These are phyloP conservation scores for Cossypha niveicapilla DNA, from an alignment of 2,797 vertebrate species.

Conservation along the genomic window DNA sequence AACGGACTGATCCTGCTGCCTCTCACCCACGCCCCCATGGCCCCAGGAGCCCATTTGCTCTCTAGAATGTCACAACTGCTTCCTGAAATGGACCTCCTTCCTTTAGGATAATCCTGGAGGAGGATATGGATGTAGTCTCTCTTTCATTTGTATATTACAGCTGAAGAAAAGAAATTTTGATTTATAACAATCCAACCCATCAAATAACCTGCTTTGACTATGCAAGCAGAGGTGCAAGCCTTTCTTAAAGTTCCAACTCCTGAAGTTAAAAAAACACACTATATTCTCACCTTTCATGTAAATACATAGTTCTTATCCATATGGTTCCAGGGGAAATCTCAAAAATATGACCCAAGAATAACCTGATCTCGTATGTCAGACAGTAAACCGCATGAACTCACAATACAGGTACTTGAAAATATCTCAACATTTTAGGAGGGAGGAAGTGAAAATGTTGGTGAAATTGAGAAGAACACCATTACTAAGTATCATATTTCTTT, in stretches of 20 bases:
- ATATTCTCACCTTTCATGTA: slow-evolving; percentile 28
- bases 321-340: slow-evolving; percentile 37
- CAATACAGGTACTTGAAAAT: slow-evolving; percentile 1
- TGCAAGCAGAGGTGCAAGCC: not conserved
- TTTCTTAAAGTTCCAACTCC: not conserved
- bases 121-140: not conserved
- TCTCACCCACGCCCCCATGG: not conserved
- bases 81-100: not conserved
- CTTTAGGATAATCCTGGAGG: not conserved
- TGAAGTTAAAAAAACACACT: not conserved
- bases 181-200: not conserved
- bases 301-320: slow-evolving; percentile 5
- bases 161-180: not conserved
- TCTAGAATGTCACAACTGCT: not conserved
- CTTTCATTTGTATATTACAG: not conserved
- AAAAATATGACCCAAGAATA: slow-evolving; percentile 30
- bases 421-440: not conserved
- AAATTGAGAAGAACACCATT: not conserved
- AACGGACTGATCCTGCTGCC: not conserved
- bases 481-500: not conserved
- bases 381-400: slow-evolving; percentile 1
- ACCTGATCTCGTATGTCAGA: not conserved
- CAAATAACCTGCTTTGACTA: not conserved
- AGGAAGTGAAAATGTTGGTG: not conserved
- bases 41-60: accelerated